These are phyloP conservation scores for Gymnocephalus cernua DNA, from an alignment of 2,113 vertebrate genomes.

Conservation along the genomic window DNA sequence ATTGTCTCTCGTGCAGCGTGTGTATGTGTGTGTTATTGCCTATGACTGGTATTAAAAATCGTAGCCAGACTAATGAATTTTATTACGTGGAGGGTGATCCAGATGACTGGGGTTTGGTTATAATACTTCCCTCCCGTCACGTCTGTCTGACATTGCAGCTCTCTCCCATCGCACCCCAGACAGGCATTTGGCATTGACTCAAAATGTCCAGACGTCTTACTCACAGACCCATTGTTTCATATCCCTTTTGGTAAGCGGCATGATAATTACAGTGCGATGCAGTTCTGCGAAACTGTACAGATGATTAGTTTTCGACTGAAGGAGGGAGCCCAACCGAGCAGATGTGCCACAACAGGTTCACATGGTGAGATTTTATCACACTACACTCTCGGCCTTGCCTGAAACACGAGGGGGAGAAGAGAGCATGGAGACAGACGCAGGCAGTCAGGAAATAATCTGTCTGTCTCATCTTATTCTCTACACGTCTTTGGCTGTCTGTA, in stretches of 20 bases:
- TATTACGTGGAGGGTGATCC: slow-evolving; percentile 60
- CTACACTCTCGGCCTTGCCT: not conserved
- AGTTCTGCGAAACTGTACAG: slow-evolving; percentile 55
- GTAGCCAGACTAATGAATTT: slow-evolving; percentile 75
- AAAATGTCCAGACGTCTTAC: slow-evolving; percentile 84
- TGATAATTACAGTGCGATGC: slow-evolving; percentile 74
- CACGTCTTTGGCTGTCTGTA: slow-evolving; percentile 3
- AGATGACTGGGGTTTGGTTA: slow-evolving; percentile 64
- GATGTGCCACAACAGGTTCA: slow-evolving; percentile 67
- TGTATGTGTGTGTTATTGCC: slow-evolving; percentile 12
- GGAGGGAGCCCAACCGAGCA: slow-evolving; percentile 59
- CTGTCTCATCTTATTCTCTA: slow-evolving; percentile 10
- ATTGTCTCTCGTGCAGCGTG: slow-evolving; percentile 12
- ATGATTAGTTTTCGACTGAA: slow-evolving; percentile 60
- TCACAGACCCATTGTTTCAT: slow-evolving; percentile 83
- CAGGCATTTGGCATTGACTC: slow-evolving; percentile 79
- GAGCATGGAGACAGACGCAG: not conserved
- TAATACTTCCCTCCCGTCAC: slow-evolving; percentile 67
- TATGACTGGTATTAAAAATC: slow-evolving; percentile 62
- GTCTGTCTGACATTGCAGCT: slow-evolving; percentile 73
- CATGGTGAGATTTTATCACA: slow-evolving; percentile 46
- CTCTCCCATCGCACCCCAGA: slow-evolving; percentile 76
- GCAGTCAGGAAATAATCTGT: slow-evolving; percentile 6
- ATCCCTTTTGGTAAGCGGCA: slow-evolving; percentile 74
- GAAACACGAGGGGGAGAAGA: not conserved